Conservation (phyloP, 2,888 invertebrate genomes). For the Aquatica leii region DNA sequence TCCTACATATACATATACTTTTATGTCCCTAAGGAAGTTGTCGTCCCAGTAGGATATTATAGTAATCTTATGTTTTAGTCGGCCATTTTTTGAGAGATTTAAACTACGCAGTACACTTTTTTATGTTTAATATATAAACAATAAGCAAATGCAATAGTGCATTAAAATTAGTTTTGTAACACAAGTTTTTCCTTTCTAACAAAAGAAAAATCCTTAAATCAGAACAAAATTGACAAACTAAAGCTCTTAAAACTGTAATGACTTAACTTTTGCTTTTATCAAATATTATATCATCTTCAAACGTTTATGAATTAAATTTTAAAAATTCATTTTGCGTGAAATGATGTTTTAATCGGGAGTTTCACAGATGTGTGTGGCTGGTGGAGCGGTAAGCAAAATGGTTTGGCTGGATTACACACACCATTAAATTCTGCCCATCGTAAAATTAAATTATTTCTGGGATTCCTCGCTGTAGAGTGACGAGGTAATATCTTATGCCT, state of each 20-base stretch:
- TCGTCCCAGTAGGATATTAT: no score
- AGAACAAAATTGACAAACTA: no score
- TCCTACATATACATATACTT: no score
- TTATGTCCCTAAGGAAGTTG: no score
- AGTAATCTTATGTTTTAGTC: no score
- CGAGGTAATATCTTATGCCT: conserved; percentile 37
- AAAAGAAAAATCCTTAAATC: no score
- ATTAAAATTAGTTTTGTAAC: no score
- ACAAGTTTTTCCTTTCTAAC: no score
- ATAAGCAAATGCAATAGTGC: no score
- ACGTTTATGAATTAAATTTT: conserved; percentile 40
- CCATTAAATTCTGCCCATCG: conserved; percentile 46
- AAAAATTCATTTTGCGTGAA: conserved; percentile 44
- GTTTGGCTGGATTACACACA: conserved; percentile 42
- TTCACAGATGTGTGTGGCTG: conserved; percentile 38
- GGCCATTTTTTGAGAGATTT: background rate
- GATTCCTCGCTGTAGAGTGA: conserved; percentile 41
- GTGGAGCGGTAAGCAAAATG: conserved; percentile 39
- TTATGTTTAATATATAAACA: no score
- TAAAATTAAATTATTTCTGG: conserved; percentile 48
- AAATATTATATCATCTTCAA: conserved; percentile 28
- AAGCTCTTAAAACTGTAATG: no score
- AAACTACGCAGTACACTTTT: no score
- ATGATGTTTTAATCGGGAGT: conserved; percentile 43
- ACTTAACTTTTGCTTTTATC: conserved; percentile 16